phyloP scores from a whole-genome alignment of 2,797 vertebrate species.

The Gymnopithys bicolor region DNA sequence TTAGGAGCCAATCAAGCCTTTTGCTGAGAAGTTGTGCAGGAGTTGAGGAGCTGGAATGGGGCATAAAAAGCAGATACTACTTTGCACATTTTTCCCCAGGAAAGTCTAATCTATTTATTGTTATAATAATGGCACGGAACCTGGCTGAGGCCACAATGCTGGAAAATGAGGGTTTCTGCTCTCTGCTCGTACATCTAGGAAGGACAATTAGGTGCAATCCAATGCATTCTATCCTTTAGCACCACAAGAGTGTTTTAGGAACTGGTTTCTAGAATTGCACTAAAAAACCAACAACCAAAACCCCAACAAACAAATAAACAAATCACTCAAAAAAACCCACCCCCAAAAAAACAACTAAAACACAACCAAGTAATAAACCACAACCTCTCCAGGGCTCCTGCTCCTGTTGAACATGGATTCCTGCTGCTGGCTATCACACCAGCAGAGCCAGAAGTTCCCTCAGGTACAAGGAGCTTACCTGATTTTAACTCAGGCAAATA shows the following conservation, averaged over 20 bases:
- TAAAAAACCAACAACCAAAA: not conserved
- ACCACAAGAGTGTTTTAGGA: not conserved
- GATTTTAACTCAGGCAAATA: accelerated
- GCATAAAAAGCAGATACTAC: not conserved
- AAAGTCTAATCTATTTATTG: not conserved
- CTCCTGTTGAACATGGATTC: not conserved
- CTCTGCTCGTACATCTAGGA: not conserved
- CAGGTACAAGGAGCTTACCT: not conserved
- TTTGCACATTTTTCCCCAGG: not conserved
- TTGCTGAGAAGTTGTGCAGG: not conserved
- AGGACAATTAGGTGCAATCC: not conserved
- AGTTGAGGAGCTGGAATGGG: not conserved
- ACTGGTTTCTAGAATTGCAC: not conserved
- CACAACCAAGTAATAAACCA: not conserved
- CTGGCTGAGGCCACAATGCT: not conserved
- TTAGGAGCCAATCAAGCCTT: not conserved
- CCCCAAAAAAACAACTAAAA: not conserved
- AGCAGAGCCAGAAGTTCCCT: not conserved
- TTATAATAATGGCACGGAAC: not conserved
- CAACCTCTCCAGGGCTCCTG: not conserved
- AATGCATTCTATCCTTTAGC: not conserved
- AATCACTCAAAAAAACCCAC: accelerated
- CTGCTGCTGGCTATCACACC: not conserved
- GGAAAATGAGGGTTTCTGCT: not conserved
- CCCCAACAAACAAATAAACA: too few species aligned